phyloP scores from a whole-genome alignment of 2,797 vertebrate genomes.

The Oryzias sinensis region DNA sequence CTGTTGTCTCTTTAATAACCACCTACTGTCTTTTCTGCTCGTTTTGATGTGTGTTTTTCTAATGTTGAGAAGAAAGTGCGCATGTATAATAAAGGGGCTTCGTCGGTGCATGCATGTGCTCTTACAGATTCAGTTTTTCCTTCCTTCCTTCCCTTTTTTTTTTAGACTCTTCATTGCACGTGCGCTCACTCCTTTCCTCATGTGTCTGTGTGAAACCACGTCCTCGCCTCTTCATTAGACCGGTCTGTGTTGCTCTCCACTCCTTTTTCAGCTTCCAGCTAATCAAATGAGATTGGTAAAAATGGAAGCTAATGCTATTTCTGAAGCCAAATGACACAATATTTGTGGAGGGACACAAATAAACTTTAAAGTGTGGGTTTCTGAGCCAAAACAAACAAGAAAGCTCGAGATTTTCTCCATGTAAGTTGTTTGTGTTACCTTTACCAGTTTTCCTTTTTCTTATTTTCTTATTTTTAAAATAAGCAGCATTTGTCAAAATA shows the following conservation, averaged over 20 bases:
- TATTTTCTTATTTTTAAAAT: too few relatives aligned
- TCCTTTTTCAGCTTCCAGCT: constrained; percentile 16
- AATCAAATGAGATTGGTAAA: constrained; percentile 16
- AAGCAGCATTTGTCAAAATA: too few relatives aligned
- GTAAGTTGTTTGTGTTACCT: too few relatives aligned
- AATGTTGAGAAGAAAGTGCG: constrained; percentile 54
- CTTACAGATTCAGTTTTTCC: constrained; percentile 14
- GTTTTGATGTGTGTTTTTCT: constrained; percentile 72
- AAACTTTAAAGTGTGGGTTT: not conserved
- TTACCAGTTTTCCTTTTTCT: too few relatives aligned
- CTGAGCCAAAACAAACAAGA: constrained; percentile 4
- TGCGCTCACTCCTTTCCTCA: constrained; percentile 6
- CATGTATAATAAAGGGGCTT: constrained; percentile 49
- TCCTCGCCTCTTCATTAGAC: constrained; percentile 28
- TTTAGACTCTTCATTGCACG: not conserved
- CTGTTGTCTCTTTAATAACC: constrained; percentile 69
- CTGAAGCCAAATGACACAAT: constrained; percentile 14
- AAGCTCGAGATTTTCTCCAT: not conserved
- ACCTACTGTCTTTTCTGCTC: constrained; percentile 59
- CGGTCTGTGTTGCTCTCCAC: constrained; percentile 26
- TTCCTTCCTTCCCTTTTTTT: not conserved
- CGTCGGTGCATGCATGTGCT: constrained; percentile 27
- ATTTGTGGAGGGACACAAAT: constrained; percentile 1
- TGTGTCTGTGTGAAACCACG: constrained; percentile 14
- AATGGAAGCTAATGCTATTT: constrained; percentile 19